Conservation (phyloP, 2,888 invertebrate species). For the Thyatira batis region DNA sequence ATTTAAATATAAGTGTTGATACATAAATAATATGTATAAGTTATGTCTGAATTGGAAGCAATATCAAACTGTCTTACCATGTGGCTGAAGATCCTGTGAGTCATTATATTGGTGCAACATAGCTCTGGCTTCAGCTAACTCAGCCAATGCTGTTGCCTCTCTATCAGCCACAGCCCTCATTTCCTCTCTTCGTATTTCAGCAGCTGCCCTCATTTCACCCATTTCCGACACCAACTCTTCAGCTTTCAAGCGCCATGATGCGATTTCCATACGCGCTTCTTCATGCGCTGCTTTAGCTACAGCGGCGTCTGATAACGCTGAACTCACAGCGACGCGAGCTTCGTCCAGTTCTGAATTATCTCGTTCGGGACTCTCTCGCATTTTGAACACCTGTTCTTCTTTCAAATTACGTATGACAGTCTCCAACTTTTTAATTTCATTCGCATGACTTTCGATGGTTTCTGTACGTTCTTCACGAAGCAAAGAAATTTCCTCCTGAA, state of each 20-base stretch:
- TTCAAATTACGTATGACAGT: conserved; percentile 57
- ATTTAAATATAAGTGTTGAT: no score
- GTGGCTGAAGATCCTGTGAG: conserved; percentile 61
- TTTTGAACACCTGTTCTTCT: conserved; percentile 55
- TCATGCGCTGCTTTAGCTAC: conserved; percentile 57
- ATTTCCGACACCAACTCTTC: conserved; percentile 63
- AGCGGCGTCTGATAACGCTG: conserved; percentile 54
- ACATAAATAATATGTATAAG: no score
- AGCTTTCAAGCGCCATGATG: conserved; percentile 60
- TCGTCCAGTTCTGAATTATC: conserved; percentile 68
- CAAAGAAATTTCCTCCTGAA: conserved; percentile 68
- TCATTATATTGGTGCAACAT: conserved; percentile 64
- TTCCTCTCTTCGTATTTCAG: conserved; percentile 64
- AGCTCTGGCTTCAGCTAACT: conserved; percentile 65
- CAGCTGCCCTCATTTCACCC: conserved; percentile 58
- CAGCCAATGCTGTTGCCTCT: conserved; percentile 63
- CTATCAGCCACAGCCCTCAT: conserved; percentile 59
- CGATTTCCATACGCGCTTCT: conserved; percentile 52
- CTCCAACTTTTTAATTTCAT: conserved; percentile 60
- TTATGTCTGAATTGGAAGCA: background rate
- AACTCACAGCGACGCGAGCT: conserved; percentile 46
- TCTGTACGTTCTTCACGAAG: conserved; percentile 61
- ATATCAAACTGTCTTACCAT: conserved; percentile 46
- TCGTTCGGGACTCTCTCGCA: conserved; percentile 54
- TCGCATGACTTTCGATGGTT: conserved; percentile 51